A percentile compares a stretch with the other conserved stretches of the same genome.
Conservation (phyloP, 2,113 vertebrate species). For the Cephalophus harveyi region DNA sequence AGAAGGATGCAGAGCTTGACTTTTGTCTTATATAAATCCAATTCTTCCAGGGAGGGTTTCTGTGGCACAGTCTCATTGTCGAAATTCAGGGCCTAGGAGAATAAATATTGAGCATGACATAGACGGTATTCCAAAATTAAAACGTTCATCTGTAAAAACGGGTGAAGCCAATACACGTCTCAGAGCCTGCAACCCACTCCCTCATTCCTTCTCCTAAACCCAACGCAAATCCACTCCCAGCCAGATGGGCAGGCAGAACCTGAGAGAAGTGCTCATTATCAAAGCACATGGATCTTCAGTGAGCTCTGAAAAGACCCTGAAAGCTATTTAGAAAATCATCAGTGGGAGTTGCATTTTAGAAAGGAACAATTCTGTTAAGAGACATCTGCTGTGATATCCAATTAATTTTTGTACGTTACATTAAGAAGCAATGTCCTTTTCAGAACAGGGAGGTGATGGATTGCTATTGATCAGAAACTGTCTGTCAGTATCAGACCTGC, state of each 20-base stretch:
- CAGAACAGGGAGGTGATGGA: background rate
- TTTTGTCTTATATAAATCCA: constrained; percentile 64
- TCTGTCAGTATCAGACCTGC: background rate
- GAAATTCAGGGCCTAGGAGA: constrained; percentile 70
- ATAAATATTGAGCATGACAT: background rate
- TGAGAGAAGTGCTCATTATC: background rate
- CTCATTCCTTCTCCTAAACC: background rate
- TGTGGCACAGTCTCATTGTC: accelerated
- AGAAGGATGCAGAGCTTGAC: constrained; percentile 82
- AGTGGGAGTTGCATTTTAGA: background rate
- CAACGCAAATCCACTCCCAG: background rate
- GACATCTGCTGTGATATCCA: background rate
- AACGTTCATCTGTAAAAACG: background rate
- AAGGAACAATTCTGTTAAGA: background rate
- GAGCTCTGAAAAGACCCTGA: background rate
- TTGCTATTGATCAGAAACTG: background rate
- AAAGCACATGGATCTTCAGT: background rate
- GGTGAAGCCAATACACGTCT: background rate
- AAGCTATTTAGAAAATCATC: background rate
- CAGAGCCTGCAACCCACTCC: background rate
- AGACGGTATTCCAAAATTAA: background rate
- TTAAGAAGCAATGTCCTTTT: background rate
- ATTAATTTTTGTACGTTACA: background rate
- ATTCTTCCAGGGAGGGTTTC: accelerated
- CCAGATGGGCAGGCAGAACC: background rate